A percentile compares a stretch with the other conserved stretches of the same genome.
Conservation (phyloP, 2,888 invertebrate genomes). For the Lepidonotus clava region DNA sequence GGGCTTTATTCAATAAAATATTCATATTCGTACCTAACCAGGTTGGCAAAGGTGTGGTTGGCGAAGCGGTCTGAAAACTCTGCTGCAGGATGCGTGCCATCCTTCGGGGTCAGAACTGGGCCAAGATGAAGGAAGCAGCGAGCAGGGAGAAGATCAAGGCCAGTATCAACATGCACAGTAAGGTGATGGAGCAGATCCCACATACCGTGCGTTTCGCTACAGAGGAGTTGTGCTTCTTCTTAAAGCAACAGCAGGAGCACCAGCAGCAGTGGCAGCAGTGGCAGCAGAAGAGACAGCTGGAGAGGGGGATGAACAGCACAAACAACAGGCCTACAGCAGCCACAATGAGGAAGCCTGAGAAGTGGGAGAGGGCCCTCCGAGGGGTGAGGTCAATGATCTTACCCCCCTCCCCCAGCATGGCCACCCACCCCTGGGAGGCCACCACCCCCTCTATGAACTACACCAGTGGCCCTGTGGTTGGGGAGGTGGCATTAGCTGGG, state of each 20-base stretch:
- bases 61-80: too few species aligned
- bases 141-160: not conserved
- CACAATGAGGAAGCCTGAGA: not conserved
- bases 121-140: not conserved
- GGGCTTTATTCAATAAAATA: not conserved
- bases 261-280: too few species aligned
- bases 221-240: not conserved
- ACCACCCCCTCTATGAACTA: not conserved
- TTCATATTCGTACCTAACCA: not conserved
- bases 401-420: not conserved
- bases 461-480: too few species aligned
- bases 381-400: not conserved
- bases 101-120: not conserved
- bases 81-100: too few species aligned
- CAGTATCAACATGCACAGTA: not conserved
- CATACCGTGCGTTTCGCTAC: not conserved
- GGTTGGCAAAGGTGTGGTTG: not conserved
- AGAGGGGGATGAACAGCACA: not conserved
- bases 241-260: not conserved
- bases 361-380: not conserved
- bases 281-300: constrained; percentile 4
- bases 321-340: not conserved
- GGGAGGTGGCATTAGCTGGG: too few species aligned
- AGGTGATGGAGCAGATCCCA: too few species aligned
- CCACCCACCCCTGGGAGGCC: not conserved